phyloP scores from a whole-genome alignment of 2,888 invertebrate species.

The Panzeria rudis region DNA sequence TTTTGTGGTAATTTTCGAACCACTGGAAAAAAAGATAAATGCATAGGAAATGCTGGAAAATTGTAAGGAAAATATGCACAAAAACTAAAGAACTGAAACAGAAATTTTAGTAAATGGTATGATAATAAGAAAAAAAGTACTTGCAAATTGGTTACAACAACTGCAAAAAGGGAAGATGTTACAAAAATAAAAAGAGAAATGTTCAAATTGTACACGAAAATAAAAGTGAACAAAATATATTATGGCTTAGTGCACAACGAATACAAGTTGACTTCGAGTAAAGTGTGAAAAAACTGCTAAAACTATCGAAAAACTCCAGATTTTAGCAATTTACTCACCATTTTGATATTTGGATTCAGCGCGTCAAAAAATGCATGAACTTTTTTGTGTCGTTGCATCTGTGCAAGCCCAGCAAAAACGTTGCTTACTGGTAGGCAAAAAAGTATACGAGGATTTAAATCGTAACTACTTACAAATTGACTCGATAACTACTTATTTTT shows the following conservation, averaged over 20 bases:
- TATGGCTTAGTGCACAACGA: neutral
- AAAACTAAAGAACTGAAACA: conserved; percentile 46
- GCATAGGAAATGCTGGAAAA: conserved; percentile 48
- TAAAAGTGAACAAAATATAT: neutral
- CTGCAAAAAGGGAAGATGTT: conserved; percentile 38
- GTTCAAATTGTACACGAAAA: conserved; percentile 18
- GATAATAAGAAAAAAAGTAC: conserved; percentile 64
- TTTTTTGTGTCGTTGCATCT: too few relatives aligned
- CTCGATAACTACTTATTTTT: too few relatives aligned
- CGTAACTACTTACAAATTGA: too few relatives aligned
- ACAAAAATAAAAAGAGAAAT: conserved; percentile 25
- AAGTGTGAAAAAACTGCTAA: too few relatives aligned
- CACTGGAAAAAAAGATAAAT: conserved; percentile 28
- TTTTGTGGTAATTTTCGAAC: conserved; percentile 69
- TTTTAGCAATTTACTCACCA: too few relatives aligned
- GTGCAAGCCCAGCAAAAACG: too few relatives aligned
- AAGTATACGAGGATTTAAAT: too few relatives aligned
- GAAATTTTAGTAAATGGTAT: conserved; percentile 53
- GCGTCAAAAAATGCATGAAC: too few relatives aligned
- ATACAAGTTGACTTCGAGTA: neutral
- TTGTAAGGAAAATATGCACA: conserved; percentile 39
- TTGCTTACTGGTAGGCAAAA: too few relatives aligned
- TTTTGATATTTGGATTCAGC: too few relatives aligned
- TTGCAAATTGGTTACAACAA: conserved; percentile 64
- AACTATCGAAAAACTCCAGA: too few relatives aligned